Evolutionary conservation across 2,113 vertebrate genomes (phyloP).

Genomic region (Lampris megalopsis): DNA sequence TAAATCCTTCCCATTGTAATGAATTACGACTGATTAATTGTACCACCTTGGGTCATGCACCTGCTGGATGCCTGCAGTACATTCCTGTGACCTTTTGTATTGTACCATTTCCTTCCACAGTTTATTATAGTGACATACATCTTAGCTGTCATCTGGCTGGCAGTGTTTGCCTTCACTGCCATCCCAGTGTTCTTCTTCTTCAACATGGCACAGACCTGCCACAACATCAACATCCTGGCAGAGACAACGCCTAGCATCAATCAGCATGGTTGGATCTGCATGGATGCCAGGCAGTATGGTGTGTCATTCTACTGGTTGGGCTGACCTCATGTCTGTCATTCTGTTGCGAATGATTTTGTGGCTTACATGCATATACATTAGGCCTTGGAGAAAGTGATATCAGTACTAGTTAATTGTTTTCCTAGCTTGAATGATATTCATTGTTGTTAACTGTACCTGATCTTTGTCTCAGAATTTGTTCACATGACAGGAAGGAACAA

Average conservation of each 20-base stretch:
- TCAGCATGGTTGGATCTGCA: slow-evolving; percentile 88
- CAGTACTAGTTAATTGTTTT: slow-evolving; percentile 33
- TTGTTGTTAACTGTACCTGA: slow-evolving; percentile 23
- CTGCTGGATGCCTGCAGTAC: neutral
- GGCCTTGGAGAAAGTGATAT: slow-evolving; percentile 29
- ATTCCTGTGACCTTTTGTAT: slow-evolving; percentile 55
- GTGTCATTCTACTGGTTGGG: slow-evolving; percentile 59
- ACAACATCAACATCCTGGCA: slow-evolving; percentile 90
- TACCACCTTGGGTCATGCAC: slow-evolving; percentile 18
- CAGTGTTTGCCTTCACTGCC: slow-evolving; percentile 91
- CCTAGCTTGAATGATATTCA: slow-evolving; percentile 12
- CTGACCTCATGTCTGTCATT: slow-evolving; percentile 41
- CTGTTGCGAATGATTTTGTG: slow-evolving; percentile 60
- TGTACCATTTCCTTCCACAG: slow-evolving; percentile 78
- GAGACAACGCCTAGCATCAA: slow-evolving; percentile 91
- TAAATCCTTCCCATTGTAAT: slow-evolving; percentile 17
- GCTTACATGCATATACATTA: slow-evolving; percentile 37
- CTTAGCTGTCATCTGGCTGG: slow-evolving; percentile 93
- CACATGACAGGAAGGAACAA: neutral
- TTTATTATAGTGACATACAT: slow-evolving; percentile 96
- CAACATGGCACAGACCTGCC: slow-evolving; percentile 95
- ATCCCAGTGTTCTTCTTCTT: slow-evolving; percentile 96
- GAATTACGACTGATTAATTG: slow-evolving; percentile 42
- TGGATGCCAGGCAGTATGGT: slow-evolving; percentile 97
- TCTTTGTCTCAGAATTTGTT: neutral